phyloP scores from a whole-genome alignment of 2,888 invertebrate species.

The Nemurella pictetii region DNA sequence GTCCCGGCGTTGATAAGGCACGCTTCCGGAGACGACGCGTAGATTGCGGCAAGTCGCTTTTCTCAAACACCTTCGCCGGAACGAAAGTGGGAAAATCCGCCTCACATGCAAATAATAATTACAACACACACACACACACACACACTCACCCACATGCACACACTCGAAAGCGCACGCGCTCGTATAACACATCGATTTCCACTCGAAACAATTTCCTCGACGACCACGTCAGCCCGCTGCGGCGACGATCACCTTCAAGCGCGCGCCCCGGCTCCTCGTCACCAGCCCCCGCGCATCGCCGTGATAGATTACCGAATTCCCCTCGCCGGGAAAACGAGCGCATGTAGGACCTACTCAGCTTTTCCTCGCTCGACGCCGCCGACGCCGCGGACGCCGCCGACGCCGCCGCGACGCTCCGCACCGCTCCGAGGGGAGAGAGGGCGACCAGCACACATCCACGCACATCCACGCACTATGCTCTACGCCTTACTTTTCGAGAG shows the following conservation, averaged over 20 bases:
- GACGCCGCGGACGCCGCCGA: background rate
- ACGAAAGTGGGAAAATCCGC: background rate
- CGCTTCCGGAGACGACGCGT: background rate
- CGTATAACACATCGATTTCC: background rate
- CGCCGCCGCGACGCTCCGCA: background rate
- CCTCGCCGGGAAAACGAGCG: background rate
- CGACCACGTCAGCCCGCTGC: background rate
- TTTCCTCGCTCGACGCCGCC: background rate
- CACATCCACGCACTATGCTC: background rate
- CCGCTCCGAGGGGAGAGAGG: background rate
- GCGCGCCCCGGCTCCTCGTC: background rate
- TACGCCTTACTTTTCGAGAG: constrained; percentile 17
- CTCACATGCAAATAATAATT: background rate
- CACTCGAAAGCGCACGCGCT: too few species aligned
- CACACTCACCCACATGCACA: too few species aligned
- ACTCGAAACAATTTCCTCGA: background rate
- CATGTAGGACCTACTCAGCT: background rate
- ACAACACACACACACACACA: background rate
- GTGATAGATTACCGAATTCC: background rate
- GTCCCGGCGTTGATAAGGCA: background rate
- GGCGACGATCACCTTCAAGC: background rate
- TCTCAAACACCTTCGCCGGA: background rate
- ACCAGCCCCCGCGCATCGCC: background rate
- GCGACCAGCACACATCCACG: background rate
- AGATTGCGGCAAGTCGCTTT: background rate